Conservation (phyloP, 2,797 vertebrate species). For the Phrynocephalus vlangalii region DNA sequence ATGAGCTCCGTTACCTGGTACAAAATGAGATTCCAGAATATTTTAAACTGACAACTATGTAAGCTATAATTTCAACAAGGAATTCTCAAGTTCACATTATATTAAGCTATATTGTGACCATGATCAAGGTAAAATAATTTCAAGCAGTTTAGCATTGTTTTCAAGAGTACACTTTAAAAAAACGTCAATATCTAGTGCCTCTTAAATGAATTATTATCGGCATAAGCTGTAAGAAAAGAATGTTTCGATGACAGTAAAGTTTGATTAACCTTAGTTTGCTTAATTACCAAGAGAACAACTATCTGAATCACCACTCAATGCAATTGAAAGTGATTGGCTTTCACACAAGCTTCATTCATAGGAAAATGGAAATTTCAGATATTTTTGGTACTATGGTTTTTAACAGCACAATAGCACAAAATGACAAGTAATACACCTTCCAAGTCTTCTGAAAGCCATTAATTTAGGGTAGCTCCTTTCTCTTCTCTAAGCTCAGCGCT, state of each 20-base stretch:
- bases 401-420: constrained; percentile 27
- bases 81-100: too few species aligned
- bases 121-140: not conserved
- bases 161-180: fast-evolving
- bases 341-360: constrained; percentile 35
- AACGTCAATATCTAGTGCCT: not conserved
- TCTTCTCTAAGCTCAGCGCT: not conserved
- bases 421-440: constrained; percentile 16
- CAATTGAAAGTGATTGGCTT: constrained; percentile 39
- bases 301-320: constrained; percentile 31
- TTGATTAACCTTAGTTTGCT: constrained; percentile 31
- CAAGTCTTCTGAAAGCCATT: not conserved
- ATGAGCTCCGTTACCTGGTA: not conserved
- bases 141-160: not conserved
- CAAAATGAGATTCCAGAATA: not conserved
- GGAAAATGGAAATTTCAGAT: constrained; percentile 29
- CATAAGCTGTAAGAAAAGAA: constrained; percentile 15
- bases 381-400: constrained; percentile 24
- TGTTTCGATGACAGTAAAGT: constrained; percentile 21
- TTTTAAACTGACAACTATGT: too few species aligned
- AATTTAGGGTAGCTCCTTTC: constrained; percentile 2
- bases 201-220: constrained; percentile 22
- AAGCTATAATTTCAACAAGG: too few species aligned
- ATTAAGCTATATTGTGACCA: not conserved
- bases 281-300: constrained; percentile 46